Base-by-base conservation (phyloP, 2,797 vertebrate species). In the Nyctalus aviator region DNA sequence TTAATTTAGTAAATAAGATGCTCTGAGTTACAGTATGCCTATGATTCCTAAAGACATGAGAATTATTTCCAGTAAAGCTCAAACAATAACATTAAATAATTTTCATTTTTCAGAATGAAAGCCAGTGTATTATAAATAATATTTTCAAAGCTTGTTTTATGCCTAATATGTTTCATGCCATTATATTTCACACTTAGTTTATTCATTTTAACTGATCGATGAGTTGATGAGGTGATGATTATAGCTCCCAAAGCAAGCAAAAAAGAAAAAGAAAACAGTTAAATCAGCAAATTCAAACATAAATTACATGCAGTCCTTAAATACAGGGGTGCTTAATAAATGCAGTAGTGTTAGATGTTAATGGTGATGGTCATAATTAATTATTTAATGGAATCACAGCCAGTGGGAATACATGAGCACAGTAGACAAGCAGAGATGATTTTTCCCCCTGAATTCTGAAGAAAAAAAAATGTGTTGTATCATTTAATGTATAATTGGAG, bases 41-140 rank as follows among this genome's bases (percentile, higher is more conserved):
- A 5, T 71, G 41, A 84, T 87, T 73, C 35, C 27, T 71, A 50
- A 76, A 57, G 12, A 41, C 21, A 46, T 32, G 57, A 44, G 1
- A 32, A 35, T 85, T 17, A 81, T 64, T 94, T 86, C 59, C 73
- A 35, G 41, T 66, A 27, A 87, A 13, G 73, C 50, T 75, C 25
- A 75, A 93, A 50, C 15, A 83, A 37, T 30, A 68, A 6, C 30
- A 23, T 30, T 90, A 35, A 76, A 44, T 78, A 64, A 50, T 6
- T 86, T 77, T 21, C 32, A 37, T 84, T 53, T 94, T 94, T 91
- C 35, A 79, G 15, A 86, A 84, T 59, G 23, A 77, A 78, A 13
- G 3, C 5, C 53, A 44, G 1, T 46, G 13, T 53, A 5, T 76
- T 87, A 87, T 35, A 3, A 90, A 27, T 69, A 72, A 64, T 62